Conservation (phyloP, 1,140 invertebrate species). For the Geopemphigus sp. region DNA sequence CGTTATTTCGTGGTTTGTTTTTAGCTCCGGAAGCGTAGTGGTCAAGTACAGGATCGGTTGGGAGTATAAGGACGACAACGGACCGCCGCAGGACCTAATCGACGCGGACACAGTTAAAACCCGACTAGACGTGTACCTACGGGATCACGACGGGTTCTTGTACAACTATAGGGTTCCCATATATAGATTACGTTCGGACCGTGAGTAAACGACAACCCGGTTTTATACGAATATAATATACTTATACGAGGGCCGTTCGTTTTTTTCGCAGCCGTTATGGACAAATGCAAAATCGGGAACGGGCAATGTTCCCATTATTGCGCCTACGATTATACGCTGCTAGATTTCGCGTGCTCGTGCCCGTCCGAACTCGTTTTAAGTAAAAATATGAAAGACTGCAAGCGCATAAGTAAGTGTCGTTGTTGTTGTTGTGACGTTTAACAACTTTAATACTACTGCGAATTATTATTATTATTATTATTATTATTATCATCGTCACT, state of each 20-base stretch:
- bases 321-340: slow-evolving; percentile 64
- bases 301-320: slow-evolving; percentile 75
- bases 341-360: slow-evolving; percentile 71
- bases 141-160: slow-evolving; percentile 59
- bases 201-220: slow-evolving; percentile 54
- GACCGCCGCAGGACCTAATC: slow-evolving; percentile 59
- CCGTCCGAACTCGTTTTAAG: slow-evolving; percentile 60
- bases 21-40: slow-evolving; percentile 65
- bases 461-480: neutral
- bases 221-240: too few relatives aligned
- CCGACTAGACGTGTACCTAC: slow-evolving; percentile 58
- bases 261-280: slow-evolving; percentile 63
- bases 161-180: slow-evolving; percentile 60
- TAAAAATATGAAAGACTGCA: slow-evolving; percentile 58
- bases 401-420: slow-evolving; percentile 47
- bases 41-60: slow-evolving; percentile 66
- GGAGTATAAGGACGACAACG: slow-evolving; percentile 59
- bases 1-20: neutral
- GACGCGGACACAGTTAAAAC: slow-evolving; percentile 58
- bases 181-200: slow-evolving; percentile 57
- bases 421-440: too few relatives aligned
- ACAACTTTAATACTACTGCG: neutral
- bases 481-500: too few relatives aligned
- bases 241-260: too few relatives aligned
- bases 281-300: slow-evolving; percentile 73